These are phyloP conservation scores for Leptodactylus fallax DNA, from an alignment of 2,797 vertebrate species.

Conservation along the genomic window DNA sequence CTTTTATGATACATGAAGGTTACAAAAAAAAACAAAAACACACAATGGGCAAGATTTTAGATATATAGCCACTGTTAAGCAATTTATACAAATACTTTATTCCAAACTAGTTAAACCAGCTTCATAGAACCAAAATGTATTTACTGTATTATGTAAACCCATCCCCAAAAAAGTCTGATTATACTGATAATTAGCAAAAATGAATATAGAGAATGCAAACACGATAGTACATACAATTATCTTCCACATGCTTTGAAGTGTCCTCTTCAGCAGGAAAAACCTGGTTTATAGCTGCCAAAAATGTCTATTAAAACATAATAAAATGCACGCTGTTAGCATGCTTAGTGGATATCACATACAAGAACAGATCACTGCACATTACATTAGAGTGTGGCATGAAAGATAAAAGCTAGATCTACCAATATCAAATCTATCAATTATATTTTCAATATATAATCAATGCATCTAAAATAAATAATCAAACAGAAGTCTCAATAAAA, in stretches of 20 bases:
- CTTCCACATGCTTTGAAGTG: slow-evolving; percentile 94
- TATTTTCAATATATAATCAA: background rate
- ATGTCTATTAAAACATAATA: slow-evolving; percentile 78
- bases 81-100: background rate
- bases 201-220: background rate
- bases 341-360: background rate
- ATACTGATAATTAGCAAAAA: background rate
- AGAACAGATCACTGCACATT: background rate
- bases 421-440: background rate
- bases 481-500: too few relatives aligned
- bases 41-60: background rate
- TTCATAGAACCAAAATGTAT: background rate
- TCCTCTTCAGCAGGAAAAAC: slow-evolving; percentile 97
- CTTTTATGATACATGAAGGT: background rate
- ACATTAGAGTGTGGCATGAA: too few relatives aligned
- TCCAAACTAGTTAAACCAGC: background rate
- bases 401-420: too few relatives aligned
- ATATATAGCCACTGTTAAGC: background rate
- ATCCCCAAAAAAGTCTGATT: too few relatives aligned
- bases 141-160: too few relatives aligned
- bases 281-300: slow-evolving; percentile 89
- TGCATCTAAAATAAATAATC: too few relatives aligned
- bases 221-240: slow-evolving; percentile 87
- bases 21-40: background rate
- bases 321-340: background rate